Base-by-base conservation (phyloP, 2,113 vertebrate species). In the Heterotis niloticus region DNA sequence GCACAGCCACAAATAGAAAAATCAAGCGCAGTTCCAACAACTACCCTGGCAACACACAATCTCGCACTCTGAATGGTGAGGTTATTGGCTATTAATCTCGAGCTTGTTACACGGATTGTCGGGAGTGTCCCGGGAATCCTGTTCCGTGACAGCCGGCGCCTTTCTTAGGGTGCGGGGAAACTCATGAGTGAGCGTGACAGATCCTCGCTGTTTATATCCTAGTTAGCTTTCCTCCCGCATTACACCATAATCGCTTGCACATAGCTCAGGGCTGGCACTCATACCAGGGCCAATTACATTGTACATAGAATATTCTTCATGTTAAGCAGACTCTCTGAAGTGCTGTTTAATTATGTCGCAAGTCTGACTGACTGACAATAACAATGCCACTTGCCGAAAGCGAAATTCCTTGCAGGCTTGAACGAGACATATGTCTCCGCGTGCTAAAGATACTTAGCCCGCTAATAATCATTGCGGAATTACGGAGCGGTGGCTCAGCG, bases 311-410 rank as follows among this genome's bases (percentile, higher is more conserved):
- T 84, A 81, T 79, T 81, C 87, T 80, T 82, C 85, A 86, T 80
- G 87, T 82, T 85, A 83, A 83, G 57, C 76, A 79, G 72, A 28
- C 73, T 54, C 65, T 73, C 81, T 79, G 79, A 86, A 86, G 86
- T 81, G 85, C 28, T 72, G 81, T 88, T 87, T 87, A 86, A 91
- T 90, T 87, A 85, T 82, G 82, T 67, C 64, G 81, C 81, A 85
- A 83, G 84, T 82, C 82, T 84, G 82, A 87, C 57, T 34, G 80
- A 85, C 76, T 86, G 79, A 85, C 84, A 83, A 83, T 79, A 75
- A 68, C 13, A 60, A 66, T 14, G 60, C 67, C 71, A 72, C 80
- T 85, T 82, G 85, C 83, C 84, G 87, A 84, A 77, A 85, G 65
- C 79, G 69, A 29, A 76, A 78, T 78, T 81, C 82, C 80, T 83